These are phyloP conservation scores for Cylas formicarius DNA, from an alignment of 1,140 invertebrate species.

Conservation along the genomic window DNA sequence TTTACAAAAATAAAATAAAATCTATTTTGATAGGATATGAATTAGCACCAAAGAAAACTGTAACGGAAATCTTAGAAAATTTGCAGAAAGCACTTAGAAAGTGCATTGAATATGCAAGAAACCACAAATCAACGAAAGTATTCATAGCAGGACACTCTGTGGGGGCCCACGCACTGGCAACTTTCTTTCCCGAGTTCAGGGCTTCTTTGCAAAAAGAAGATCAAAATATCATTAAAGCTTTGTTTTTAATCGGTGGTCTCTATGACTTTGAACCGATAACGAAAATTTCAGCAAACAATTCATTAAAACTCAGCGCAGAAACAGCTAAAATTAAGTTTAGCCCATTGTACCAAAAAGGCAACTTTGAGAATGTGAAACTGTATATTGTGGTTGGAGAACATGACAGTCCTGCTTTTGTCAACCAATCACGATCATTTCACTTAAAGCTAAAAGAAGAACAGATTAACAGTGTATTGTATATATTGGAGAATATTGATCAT, in stretches of 20 bases:
- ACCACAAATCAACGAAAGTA: slow-evolving; percentile 10
- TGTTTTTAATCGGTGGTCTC: slow-evolving; percentile 50
- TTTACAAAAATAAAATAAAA: slow-evolving; percentile 15
- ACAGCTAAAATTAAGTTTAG: slow-evolving; percentile 30
- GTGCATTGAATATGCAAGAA: slow-evolving; percentile 12
- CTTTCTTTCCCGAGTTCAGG: slow-evolving; percentile 47
- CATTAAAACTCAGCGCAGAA: slow-evolving; percentile 26
- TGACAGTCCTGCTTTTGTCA: slow-evolving; percentile 45
- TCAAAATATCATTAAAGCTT: slow-evolving; percentile 32
- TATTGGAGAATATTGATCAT: slow-evolving; percentile 48
- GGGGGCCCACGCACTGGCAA: slow-evolving; percentile 62
- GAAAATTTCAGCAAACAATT: slow-evolving; percentile 29
- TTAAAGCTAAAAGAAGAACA: slow-evolving; percentile 13
- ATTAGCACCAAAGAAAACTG: slow-evolving; percentile 6
- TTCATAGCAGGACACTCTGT: slow-evolving; percentile 63
- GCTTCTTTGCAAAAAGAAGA: slow-evolving; percentile 25
- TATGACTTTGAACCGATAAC: slow-evolving; percentile 45
- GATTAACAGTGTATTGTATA: slow-evolving; percentile 19
- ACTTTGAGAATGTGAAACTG: slow-evolving; percentile 20
- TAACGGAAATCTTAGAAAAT: slow-evolving; percentile 13
- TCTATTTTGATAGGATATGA: slow-evolving; percentile 14
- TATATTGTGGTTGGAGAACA: slow-evolving; percentile 42
- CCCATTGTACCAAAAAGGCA: slow-evolving; percentile 9
- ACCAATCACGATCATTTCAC: slow-evolving; percentile 35
- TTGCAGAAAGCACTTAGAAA: slow-evolving; percentile 11